These are phyloP conservation scores for Aphelocoma californica DNA, from an alignment of 2,797 vertebrate genomes.

Conservation along the genomic window DNA sequence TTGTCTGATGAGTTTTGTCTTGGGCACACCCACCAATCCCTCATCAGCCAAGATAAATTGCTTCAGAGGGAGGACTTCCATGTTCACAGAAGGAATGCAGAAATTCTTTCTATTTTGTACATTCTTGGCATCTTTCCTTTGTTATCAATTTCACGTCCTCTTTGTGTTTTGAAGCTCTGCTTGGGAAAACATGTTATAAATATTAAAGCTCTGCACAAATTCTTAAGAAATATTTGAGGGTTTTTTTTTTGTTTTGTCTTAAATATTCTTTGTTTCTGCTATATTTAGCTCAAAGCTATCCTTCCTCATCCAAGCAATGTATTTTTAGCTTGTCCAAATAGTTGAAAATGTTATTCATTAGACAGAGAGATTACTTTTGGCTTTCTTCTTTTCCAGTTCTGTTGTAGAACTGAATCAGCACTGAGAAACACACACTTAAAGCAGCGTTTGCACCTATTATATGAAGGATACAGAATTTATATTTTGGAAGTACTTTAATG, in stretches of 20 bases:
- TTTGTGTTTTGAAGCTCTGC: conserved; percentile 5
- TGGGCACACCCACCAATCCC: conserved; percentile 62
- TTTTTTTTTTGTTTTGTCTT: neutral
- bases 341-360: conserved; percentile 33
- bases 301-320: neutral
- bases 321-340: conserved; percentile 23
- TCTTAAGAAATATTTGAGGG: neutral
- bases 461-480: neutral
- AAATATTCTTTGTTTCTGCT: conserved; percentile 11
- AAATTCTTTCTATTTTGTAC: conserved; percentile 59
- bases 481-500: conserved; percentile 4
- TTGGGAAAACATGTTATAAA: conserved; percentile 21
- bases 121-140: conserved; percentile 43
- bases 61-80: conserved; percentile 67
- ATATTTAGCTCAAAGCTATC: conserved; percentile 30
- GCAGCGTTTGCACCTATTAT: neutral
- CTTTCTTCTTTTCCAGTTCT: conserved; percentile 7
- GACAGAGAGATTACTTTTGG: conserved; percentile 21
- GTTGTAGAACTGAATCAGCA: neutral
- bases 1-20: conserved; percentile 65
- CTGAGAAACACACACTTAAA: neutral
- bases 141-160: conserved; percentile 38
- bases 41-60: conserved; percentile 72
- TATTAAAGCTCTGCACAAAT: neutral
- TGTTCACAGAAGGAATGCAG: conserved; percentile 65